Conservation (phyloP, 2,113 vertebrate genomes). For the Gnathonemus longibarbis region DNA sequence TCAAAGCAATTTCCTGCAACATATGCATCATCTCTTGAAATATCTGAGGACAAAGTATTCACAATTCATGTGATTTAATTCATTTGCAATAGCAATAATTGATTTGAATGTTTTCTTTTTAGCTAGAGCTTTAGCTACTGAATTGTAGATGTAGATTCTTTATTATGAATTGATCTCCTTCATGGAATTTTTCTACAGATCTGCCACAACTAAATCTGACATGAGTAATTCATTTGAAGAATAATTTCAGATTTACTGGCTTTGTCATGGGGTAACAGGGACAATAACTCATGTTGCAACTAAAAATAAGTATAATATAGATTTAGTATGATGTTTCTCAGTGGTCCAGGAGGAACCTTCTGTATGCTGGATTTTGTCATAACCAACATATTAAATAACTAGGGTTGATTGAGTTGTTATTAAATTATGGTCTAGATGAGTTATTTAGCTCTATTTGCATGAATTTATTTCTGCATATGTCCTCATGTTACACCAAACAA, state of each 20-base stretch:
- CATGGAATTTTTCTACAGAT: not conserved
- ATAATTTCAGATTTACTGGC: not conserved
- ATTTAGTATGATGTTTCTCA: not conserved
- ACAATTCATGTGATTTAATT: not conserved
- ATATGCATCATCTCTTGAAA: not conserved
- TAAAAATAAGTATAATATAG: not conserved
- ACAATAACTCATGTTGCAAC: not conserved
- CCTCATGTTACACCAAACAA: not conserved
- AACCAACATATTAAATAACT: not conserved
- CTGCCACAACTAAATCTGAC: not conserved
- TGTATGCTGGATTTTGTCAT: not conserved
- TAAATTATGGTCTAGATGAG: not conserved
- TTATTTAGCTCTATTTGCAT: not conserved
- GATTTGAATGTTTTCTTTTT: not conserved
- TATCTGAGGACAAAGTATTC: not conserved
- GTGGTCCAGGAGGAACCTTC: not conserved
- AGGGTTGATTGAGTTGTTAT: not conserved
- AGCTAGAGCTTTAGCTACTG: not conserved
- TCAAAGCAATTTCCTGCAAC: not conserved
- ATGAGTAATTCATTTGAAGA: not conserved
- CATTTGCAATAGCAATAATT: not conserved
- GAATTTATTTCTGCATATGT: not conserved
- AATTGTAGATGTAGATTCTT: not conserved
- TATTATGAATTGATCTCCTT: not conserved
- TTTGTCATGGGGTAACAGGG: not conserved